phyloP scores from a whole-genome alignment of 2,113 vertebrate genomes.

The Charina bottae region DNA sequence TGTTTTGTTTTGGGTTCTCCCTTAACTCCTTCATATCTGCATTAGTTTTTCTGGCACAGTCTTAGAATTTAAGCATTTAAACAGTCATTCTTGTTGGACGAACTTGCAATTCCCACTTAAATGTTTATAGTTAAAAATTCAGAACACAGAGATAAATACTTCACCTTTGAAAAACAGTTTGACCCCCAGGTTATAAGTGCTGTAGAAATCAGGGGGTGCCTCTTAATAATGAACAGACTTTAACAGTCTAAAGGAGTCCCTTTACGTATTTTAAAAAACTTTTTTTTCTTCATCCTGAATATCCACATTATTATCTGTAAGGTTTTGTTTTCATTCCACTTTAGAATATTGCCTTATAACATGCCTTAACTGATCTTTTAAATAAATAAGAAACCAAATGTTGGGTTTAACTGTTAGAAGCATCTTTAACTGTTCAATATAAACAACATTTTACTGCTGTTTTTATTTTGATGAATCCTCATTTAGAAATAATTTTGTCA shows the following conservation, averaged over 20 bases:
- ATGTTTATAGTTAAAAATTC: neutral
- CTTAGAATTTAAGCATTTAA: neutral
- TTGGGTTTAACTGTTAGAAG: neutral
- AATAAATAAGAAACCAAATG: neutral
- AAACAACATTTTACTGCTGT: neutral
- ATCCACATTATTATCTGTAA: neutral
- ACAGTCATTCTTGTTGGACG: neutral
- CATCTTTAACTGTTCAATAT: neutral
- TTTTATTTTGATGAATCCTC: neutral
- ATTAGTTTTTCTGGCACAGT: neutral
- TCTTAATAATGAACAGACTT: neutral
- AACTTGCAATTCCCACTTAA: neutral
- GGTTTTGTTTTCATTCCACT: slow-evolving; percentile 2
- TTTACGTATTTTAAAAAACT: slow-evolving; percentile 2
- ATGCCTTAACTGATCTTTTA: neutral
- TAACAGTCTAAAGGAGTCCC: slow-evolving; percentile 15
- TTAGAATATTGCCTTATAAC: neutral
- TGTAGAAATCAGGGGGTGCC: neutral
- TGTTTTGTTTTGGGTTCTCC: slow-evolving; percentile 48
- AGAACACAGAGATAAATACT: slow-evolving; percentile 12
- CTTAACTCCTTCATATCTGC: slow-evolving; percentile 32
- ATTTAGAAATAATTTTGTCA: neutral
- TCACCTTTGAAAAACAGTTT: slow-evolving; percentile 9
- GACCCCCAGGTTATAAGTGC: neutral
- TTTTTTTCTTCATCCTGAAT: neutral